These are phyloP conservation scores for Drosophila multiciliata DNA, from an alignment of 2,888 invertebrate species.

Conservation along the genomic window DNA sequence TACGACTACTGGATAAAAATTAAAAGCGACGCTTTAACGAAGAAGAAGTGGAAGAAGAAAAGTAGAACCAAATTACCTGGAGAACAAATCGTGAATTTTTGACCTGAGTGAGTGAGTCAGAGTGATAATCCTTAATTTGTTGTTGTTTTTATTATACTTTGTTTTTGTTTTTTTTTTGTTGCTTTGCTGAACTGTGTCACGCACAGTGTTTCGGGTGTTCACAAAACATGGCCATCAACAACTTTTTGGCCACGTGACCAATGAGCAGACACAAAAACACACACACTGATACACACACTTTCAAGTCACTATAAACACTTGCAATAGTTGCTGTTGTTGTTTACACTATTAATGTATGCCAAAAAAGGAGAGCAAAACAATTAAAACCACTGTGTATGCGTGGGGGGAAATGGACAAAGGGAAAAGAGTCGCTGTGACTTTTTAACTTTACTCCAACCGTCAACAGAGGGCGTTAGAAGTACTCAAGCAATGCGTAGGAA, in stretches of 20 bases:
- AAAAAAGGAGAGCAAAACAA: constrained; percentile 60
- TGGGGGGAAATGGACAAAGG: neutral
- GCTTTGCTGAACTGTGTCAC: constrained; percentile 63
- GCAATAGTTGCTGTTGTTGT: constrained; percentile 40
- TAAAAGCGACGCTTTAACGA: constrained; percentile 37
- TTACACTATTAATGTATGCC: constrained; percentile 59
- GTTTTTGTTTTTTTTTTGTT: constrained; percentile 19
- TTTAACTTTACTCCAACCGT: constrained; percentile 20
- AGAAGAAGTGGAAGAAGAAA: constrained; percentile 2
- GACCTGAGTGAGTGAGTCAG: constrained; percentile 30
- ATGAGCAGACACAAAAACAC: constrained; percentile 25
- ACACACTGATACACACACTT: constrained; percentile 17
- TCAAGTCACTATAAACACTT: constrained; percentile 33
- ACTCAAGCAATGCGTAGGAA: constrained; percentile 18
- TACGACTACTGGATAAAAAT: constrained; percentile 35
- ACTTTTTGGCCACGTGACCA: constrained; percentile 76
- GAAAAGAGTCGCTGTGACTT: constrained; percentile 1
- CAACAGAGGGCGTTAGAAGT: constrained; percentile 21
- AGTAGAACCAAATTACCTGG: constrained; percentile 51
- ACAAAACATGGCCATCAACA: constrained; percentile 57
- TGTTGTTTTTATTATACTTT: constrained; percentile 21
- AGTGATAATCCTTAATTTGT: constrained; percentile 61
- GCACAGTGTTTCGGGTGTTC: constrained; percentile 55
- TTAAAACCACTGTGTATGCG: constrained; percentile 44
- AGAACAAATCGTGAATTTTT: constrained; percentile 60